A percentile compares a stretch with the other conserved stretches of the same genome.
These are phyloP conservation scores for Porites lutea DNA, from an alignment of 64 coral and sea anemone genomes.

Conservation along the genomic window DNA sequence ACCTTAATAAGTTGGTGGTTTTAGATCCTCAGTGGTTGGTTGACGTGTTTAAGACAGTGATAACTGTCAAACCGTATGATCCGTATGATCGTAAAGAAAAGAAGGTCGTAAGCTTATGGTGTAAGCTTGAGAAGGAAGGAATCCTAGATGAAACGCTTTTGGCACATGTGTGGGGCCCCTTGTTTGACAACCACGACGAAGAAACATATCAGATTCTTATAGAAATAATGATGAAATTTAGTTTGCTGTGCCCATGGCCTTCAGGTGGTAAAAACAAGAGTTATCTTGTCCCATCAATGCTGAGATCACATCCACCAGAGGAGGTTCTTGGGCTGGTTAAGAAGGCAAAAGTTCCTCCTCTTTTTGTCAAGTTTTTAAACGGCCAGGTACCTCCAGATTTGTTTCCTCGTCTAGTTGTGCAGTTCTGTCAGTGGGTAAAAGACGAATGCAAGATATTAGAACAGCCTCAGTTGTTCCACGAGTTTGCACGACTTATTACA, in stretches of 20 bases:
- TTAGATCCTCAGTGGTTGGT: constrained; percentile 63
- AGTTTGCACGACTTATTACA: too few species aligned
- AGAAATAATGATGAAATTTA: constrained; percentile 66
- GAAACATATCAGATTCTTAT: neutral
- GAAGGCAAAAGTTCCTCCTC: neutral
- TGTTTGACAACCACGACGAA: neutral
- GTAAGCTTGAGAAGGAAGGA: constrained; percentile 39
- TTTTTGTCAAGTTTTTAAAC: neutral
- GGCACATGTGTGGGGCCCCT: constrained; percentile 41
- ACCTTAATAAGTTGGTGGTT: neutral
- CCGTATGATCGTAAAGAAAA: constrained; percentile 21
- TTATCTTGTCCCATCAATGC: constrained; percentile 56
- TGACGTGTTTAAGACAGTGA: constrained; percentile 56
- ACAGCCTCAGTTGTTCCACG: too few species aligned
- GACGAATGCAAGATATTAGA: too few species aligned
- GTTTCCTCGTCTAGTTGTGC: neutral
- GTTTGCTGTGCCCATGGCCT: constrained; percentile 15
- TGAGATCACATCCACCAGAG: neutral
- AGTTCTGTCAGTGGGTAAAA: too few species aligned
- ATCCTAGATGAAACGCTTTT: constrained; percentile 15
- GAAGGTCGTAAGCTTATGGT: constrained; percentile 9
- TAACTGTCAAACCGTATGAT: constrained; percentile 60
- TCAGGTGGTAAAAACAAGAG: neutral
- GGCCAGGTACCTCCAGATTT: neutral
- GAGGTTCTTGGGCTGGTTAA: neutral